Conservation (phyloP, 2,888 invertebrate species). For the Lasioglossum pauxillum region DNA sequence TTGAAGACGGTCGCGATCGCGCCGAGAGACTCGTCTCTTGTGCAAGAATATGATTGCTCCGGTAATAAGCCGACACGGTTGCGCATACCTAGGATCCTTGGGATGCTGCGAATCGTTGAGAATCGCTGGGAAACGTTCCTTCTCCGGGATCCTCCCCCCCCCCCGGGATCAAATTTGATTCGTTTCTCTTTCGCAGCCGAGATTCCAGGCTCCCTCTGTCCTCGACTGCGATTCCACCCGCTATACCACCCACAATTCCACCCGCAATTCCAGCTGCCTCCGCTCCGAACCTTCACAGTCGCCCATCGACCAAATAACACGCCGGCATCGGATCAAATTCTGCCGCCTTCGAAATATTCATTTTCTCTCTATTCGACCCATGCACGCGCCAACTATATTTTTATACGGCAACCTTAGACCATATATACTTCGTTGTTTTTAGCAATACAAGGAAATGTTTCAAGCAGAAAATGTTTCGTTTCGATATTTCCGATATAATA, state of each 20-base stretch:
- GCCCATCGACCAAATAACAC: neutral
- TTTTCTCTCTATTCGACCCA: neutral
- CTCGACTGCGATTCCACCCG: neutral
- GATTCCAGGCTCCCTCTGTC: neutral
- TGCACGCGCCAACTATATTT: neutral
- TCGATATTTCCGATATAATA: too few relatives aligned
- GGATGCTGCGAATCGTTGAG: constrained; percentile 25
- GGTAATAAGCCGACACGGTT: constrained; percentile 48
- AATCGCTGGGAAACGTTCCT: neutral
- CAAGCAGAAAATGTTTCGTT: too few relatives aligned
- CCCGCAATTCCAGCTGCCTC: neutral
- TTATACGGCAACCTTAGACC: neutral
- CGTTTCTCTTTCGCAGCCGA: constrained; percentile 7
- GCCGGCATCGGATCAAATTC: neutral
- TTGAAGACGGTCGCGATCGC: constrained; percentile 16
- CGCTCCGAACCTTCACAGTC: neutral
- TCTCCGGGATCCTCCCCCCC: neutral
- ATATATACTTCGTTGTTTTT: too few relatives aligned
- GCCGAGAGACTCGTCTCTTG: constrained; percentile 23
- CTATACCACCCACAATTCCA: neutral
- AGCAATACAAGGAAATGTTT: too few relatives aligned
- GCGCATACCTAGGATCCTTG: constrained; percentile 36
- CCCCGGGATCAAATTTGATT: neutral
- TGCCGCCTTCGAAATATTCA: neutral
- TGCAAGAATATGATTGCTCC: constrained; percentile 50